These are phyloP conservation scores for Synchiropus splendidus DNA, from an alignment of 2,113 vertebrate species.

Conservation along the genomic window DNA sequence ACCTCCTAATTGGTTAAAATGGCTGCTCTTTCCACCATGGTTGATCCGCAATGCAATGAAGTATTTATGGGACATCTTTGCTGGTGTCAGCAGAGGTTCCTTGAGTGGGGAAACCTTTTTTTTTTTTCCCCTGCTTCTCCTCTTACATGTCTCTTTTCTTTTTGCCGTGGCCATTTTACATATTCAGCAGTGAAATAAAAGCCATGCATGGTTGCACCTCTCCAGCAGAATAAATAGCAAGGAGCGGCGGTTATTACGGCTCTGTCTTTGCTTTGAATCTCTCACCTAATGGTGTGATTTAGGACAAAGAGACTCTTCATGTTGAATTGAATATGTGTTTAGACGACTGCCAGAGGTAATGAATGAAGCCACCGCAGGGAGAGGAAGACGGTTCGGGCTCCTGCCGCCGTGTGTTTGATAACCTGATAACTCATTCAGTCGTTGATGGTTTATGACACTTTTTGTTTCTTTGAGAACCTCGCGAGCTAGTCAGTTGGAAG, in stretches of 20 bases:
- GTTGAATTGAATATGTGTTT: no score
- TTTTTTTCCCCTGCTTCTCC: not conserved
- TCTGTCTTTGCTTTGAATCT: conserved; percentile 4
- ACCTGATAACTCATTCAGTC: no score
- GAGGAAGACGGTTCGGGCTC: no score
- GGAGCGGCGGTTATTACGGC: conserved; percentile 3
- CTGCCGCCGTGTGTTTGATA: no score
- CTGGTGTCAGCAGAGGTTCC: conserved; percentile 20
- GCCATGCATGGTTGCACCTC: conserved; percentile 30
- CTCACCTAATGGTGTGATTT: not conserved
- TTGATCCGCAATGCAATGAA: conserved; percentile 54
- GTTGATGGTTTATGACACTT: no score
- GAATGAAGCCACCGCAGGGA: no score
- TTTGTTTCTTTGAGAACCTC: no score
- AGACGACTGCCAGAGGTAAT: no score
- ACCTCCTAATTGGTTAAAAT: conserved; percentile 51
- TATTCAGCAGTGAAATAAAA: conserved; percentile 17
- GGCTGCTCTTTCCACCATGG: conserved; percentile 28
- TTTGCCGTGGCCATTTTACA: conserved; percentile 14
- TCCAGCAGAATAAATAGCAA: not conserved
- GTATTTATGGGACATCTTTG: conserved; percentile 57
- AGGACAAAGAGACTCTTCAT: no score
- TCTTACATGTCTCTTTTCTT: conserved; percentile 11
- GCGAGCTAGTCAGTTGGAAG: no score
- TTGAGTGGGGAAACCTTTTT: not conserved